These are phyloP conservation scores for Chelonus insularis DNA, from an alignment of 1,140 invertebrate genomes.

Conservation along the genomic window DNA sequence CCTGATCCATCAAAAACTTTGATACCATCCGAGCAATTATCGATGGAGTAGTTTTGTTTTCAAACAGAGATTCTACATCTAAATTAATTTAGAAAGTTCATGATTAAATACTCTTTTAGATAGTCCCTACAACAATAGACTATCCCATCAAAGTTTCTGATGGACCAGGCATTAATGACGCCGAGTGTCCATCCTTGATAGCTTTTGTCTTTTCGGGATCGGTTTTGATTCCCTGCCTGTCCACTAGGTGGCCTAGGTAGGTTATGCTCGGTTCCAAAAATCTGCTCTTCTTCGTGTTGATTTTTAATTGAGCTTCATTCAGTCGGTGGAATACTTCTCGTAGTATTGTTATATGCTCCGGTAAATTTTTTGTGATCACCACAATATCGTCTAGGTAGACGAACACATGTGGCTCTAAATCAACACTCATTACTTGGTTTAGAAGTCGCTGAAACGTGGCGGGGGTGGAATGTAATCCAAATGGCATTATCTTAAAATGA, in stretches of 20 bases:
- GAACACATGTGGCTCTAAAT: slow-evolving; percentile 25
- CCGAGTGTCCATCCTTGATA: slow-evolving; percentile 22
- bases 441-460: slow-evolving; percentile 40
- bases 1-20: too few species aligned
- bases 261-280: slow-evolving; percentile 30
- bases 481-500: slow-evolving; percentile 44
- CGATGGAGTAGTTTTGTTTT: too few species aligned
- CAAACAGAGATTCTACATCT: too few species aligned
- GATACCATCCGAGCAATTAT: too few species aligned
- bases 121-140: too few species aligned
- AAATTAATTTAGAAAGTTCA: too few species aligned
- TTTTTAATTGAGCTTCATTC: slow-evolving; percentile 27
- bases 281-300: slow-evolving; percentile 39
- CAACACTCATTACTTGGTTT: slow-evolving; percentile 25
- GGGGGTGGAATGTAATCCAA: slow-evolving; percentile 42
- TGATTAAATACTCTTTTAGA: too few species aligned
- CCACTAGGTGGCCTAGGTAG: slow-evolving; percentile 39
- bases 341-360: slow-evolving; percentile 31
- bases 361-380: background rate
- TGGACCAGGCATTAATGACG: too few species aligned
- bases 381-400: slow-evolving; percentile 37
- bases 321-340: slow-evolving; percentile 33
- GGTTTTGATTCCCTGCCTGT: slow-evolving; percentile 34
- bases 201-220: slow-evolving; percentile 37
- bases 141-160: too few species aligned